Base-by-base conservation (phyloP, 2,113 vertebrate genomes). In the Micronycteris hirsuta region DNA sequence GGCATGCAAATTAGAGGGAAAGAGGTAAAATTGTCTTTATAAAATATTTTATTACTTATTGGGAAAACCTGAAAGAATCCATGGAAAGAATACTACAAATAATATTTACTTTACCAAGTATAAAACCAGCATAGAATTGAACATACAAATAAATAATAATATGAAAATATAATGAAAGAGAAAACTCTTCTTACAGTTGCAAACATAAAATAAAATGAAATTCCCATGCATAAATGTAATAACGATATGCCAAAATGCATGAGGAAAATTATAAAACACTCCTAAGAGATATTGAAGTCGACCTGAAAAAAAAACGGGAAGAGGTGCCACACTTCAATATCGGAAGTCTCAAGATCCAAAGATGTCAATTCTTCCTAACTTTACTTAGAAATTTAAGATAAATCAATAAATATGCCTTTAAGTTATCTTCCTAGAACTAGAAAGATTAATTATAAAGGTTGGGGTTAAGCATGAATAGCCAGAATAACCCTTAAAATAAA, bases 131-230 rank as follows among this genome's bases (percentile, higher is more conserved):
- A 84, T 58, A 56, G 7, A 58, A 81, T 54, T 80, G 74, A 91
- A 87, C 70, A 54, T 58, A n/a, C 0, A 88, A 71, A 87, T 63
- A 93, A 77, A 24, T 9, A 58, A 58, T 74, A 90, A 70, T 47
- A 14, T 63, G 45, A 86, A 80, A 9, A 47, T 76, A 36, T n/a
- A 88, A 67, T 67, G 13, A 93, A 95, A 91, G 22, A 26, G 43
- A 91, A 58, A 22, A 86, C 3, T 17, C 2, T 95, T 33, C 16
- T 81, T 84, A 70, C 7, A 93, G 3, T 78, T 71, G 45, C 54
- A 77, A 92, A n/a, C n/a, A n/a, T n/a, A n/a, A 95, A 84, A 71
- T 68, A 65, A 92, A 92, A 41, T 24, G 93, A 54, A 95, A 90
- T 78, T 71, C 12, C 41, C 43, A 91, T 68, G 19, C 26, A 65